Evolutionary conservation across 1,140 invertebrate genomes (phyloP), one percentile per base, ranked within the genome.

Genomic region (Pseudomyrmex flavicornis): DNA sequence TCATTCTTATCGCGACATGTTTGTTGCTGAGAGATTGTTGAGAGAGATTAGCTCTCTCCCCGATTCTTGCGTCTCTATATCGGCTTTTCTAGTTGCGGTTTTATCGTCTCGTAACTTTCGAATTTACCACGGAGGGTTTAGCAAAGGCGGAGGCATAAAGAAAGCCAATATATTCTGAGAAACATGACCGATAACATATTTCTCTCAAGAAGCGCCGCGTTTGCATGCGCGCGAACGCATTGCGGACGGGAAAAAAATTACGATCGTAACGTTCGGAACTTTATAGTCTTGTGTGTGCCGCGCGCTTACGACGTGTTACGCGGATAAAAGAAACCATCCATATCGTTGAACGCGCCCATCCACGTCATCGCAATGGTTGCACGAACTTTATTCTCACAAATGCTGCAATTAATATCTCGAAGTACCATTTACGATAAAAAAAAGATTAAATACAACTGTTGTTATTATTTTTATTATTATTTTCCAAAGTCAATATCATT

Each of bases 111-210:
- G 66, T 80, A 80, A 80, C 44, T 70, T 59, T 13, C 20, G 3
- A 58, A 59, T 70, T 80, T 80, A 80, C 44, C 58, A 61, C 12
- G 20, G 44, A 72, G 76, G 0, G 26, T 80, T 80, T 80, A 72
- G 44, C 44, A 50, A 69, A 35, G 35, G 35, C 35, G n/a, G 10
- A 56, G 50, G 9, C n/a, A 59, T 80, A 80, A 80, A 80, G 66
- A 80, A 80, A 50, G 44, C 22, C 54, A 50, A 72, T 35, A 66
- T 70, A 50, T 10, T 44, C 65, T 20, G 15, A 58, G 63, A 35
- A 70, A 79, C 54, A 72, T 80, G 76, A 72, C 44, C 76, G 66
- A 80, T 80, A 72, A 79, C 66, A 72, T 80, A 70, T 80, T 72
- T 80, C 76, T 80, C 56, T 80, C 66, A 48, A 80, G 76, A 72